These are phyloP conservation scores for Dicranocentrus wangi DNA, from an alignment of 2,888 invertebrate species.

Conservation along the genomic window DNA sequence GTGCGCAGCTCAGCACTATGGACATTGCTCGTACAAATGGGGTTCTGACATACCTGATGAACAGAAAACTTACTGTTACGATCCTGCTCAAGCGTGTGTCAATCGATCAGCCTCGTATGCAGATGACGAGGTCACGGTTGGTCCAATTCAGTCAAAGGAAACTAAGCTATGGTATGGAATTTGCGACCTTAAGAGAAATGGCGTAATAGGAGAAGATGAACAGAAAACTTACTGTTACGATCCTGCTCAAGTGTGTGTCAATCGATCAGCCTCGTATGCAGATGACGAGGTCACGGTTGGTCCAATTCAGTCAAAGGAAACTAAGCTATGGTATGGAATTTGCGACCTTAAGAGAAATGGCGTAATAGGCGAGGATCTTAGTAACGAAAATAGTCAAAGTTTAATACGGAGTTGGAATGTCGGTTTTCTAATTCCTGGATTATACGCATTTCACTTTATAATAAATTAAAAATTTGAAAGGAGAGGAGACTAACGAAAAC, in stretches of 20 bases:
- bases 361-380: too few relatives aligned
- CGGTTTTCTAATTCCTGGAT: too few relatives aligned
- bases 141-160: not conserved
- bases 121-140: not conserved
- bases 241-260: not conserved
- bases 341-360: slow-evolving; percentile 27
- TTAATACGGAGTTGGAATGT: too few relatives aligned
- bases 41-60: not conserved
- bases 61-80: not conserved
- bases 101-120: too few relatives aligned
- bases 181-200: slow-evolving; percentile 25
- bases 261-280: too few relatives aligned
- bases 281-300: not conserved
- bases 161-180: slow-evolving; percentile 24
- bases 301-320: not conserved
- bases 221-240: slow-evolving; percentile 1
- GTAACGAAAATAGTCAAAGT: too few relatives aligned
- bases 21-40: slow-evolving; percentile 28
- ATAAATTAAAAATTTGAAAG: too few relatives aligned
- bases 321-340: slow-evolving; percentile 24
- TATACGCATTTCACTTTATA: too few relatives aligned
- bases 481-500: too few relatives aligned
- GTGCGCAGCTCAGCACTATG: slow-evolving; percentile 23
- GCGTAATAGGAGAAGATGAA: too few relatives aligned
- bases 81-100: not conserved